Conservation (phyloP, 2,113 vertebrate species). For the Odobenus rosmarus region DNA sequence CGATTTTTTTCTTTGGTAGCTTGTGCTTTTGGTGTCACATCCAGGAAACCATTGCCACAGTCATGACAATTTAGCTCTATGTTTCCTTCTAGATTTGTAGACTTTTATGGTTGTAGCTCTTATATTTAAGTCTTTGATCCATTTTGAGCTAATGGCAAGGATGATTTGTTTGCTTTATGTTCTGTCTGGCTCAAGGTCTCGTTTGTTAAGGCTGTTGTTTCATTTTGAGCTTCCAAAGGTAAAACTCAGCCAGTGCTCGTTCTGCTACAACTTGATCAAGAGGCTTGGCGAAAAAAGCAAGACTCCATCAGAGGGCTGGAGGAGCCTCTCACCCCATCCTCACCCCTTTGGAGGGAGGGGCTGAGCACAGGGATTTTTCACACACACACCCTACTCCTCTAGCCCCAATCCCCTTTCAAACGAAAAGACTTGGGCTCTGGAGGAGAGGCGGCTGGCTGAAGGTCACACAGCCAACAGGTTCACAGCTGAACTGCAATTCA, state of each 20-base stretch:
- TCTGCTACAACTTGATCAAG: slow-evolving; percentile 8
- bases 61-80: neutral
- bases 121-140: neutral
- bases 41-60: neutral
- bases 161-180: slow-evolving; percentile 37
- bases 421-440: neutral
- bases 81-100: slow-evolving; percentile 40
- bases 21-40: slow-evolving; percentile 21
- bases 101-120: neutral
- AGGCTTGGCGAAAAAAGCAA: neutral
- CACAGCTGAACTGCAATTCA: neutral
- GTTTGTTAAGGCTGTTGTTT: slow-evolving; percentile 25
- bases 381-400: neutral
- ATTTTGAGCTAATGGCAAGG: slow-evolving; percentile 43
- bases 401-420: neutral
- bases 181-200: neutral
- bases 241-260: neutral
- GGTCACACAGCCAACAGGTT: neutral
- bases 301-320: neutral
- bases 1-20: neutral
- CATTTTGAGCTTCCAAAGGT: slow-evolving; percentile 28
- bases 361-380: neutral
- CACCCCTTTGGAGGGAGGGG: neutral
- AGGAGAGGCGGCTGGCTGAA: neutral
- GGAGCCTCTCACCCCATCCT: neutral